A percentile compares a stretch with the other conserved stretches of the same genome.
Conservation (phyloP, 2,888 invertebrate genomes). For the Agonopterix arenella region DNA sequence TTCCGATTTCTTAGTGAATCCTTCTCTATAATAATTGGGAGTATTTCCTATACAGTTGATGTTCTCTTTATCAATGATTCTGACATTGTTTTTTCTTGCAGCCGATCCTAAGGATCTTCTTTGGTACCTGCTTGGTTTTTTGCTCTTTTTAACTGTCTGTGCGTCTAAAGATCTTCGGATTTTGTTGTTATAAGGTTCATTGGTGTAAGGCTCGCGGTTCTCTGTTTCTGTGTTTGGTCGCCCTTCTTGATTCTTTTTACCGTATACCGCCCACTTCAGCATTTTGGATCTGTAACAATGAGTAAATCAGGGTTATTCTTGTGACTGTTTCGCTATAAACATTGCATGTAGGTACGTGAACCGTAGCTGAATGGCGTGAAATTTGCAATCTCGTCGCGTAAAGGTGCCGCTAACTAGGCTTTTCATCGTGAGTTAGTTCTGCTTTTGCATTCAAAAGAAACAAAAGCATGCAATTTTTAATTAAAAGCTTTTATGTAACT, state of each 20-base stretch:
- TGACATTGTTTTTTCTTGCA: conserved; percentile 50
- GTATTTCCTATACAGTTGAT: conserved; percentile 72
- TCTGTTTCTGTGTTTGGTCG: conserved; percentile 32
- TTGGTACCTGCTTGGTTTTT: conserved; percentile 67
- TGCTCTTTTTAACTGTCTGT: conserved; percentile 58
- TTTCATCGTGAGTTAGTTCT: too few relatives aligned
- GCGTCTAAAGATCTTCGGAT: conserved; percentile 57
- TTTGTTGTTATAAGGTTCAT: conserved; percentile 36
- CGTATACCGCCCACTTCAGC: conserved; percentile 80
- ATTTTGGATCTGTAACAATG: conserved; percentile 62
- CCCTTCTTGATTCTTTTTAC: conserved; percentile 59
- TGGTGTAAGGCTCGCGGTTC: conserved; percentile 28
- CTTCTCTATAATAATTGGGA: conserved; percentile 78
- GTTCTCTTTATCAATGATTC: conserved; percentile 63
- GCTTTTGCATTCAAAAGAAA: too few relatives aligned
- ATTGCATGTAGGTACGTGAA: too few relatives aligned
- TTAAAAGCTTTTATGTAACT: too few relatives aligned
- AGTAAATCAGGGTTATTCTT: too few relatives aligned
- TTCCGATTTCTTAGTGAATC: conserved; percentile 73
- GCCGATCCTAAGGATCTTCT: conserved; percentile 56
- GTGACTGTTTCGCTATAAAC: too few relatives aligned
- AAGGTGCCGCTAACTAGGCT: too few relatives aligned
- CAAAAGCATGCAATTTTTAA: too few relatives aligned
- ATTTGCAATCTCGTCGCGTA: too few relatives aligned
- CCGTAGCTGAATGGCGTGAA: too few relatives aligned